Percentiles rank a stretch among this genome's conserved stretches.
Evolutionary conservation across 23 tunicate genomes (phyloP).

Genomic region (Botrylloides violaceus): DNA sequence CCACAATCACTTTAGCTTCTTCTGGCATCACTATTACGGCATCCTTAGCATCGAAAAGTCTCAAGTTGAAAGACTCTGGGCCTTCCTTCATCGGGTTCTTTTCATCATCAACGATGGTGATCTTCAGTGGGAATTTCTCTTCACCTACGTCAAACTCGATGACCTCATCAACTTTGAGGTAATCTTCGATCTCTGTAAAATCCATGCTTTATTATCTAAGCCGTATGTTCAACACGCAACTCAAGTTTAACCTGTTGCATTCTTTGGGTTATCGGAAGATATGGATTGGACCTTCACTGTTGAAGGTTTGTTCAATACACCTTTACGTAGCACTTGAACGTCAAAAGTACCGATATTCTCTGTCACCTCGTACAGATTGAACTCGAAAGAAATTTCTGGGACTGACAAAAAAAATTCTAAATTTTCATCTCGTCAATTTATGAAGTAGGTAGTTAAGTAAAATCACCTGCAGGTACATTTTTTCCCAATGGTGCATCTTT

Average conservation of each 20-base stretch:
- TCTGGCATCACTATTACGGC: not conserved
- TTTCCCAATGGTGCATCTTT: too few species aligned
- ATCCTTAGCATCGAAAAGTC: not conserved
- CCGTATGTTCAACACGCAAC: not conserved
- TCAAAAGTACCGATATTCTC: not conserved
- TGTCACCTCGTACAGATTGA: not conserved
- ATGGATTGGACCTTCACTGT: not conserved
- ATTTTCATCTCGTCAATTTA: too few species aligned
- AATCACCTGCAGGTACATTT: too few species aligned
- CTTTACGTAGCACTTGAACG: not conserved
- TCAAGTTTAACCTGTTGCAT: not conserved
- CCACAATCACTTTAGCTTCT: not conserved
- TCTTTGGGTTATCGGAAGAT: not conserved
- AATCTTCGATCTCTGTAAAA: not conserved
- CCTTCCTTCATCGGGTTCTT: not conserved
- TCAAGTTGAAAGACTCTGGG: not conserved
- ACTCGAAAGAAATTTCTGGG: slow-evolving; percentile 6
- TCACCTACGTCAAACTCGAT: not conserved
- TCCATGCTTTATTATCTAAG: too few species aligned
- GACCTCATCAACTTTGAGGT: not conserved
- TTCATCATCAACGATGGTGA: slow-evolving; percentile 3
- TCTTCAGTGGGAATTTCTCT: not conserved
- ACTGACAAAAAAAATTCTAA: too few species aligned
- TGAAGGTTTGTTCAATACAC: not conserved
- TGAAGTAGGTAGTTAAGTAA: too few species aligned